Percentiles rank a stretch among this genome's conserved stretches.
phyloP scores from a whole-genome alignment of 1,140 invertebrate species.

The Leptopilina boulardi region DNA sequence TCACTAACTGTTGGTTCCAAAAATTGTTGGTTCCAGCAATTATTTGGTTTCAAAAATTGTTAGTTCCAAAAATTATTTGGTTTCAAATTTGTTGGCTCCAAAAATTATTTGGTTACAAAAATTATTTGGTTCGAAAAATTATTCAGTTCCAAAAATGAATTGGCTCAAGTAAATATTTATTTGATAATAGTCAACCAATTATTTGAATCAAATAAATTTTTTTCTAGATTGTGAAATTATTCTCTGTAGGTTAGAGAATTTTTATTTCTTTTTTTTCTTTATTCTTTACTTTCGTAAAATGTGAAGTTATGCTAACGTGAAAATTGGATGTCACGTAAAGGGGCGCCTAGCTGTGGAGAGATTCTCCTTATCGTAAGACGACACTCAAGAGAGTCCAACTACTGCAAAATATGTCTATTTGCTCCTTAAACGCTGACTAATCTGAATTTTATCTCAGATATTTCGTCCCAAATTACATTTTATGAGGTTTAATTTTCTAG shows the following conservation, averaged over 20 bases:
- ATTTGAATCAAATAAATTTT: too few species aligned
- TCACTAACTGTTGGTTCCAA: too few species aligned
- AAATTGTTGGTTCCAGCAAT: too few species aligned
- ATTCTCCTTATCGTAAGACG: conserved; percentile 27
- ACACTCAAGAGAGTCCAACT: conserved; percentile 5
- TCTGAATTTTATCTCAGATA: conserved; percentile 21
- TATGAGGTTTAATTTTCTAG: neutral
- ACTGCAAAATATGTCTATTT: conserved; percentile 33
- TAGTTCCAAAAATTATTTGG: too few species aligned
- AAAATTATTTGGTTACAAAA: too few species aligned
- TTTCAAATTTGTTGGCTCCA: too few species aligned
- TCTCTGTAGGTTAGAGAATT: neutral
- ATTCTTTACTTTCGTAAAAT: neutral
- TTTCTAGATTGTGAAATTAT: neutral
- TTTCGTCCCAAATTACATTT: neutral
- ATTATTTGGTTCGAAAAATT: too few species aligned
- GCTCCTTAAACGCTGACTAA: conserved; percentile 23
- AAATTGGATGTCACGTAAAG: conserved; percentile 19
- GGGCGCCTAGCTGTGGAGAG: conserved; percentile 2
- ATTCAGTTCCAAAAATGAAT: too few species aligned
- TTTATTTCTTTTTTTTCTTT: neutral
- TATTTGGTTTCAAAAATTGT: too few species aligned
- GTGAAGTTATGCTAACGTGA: conserved; percentile 3
- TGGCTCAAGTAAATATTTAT: too few species aligned
- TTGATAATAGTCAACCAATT: too few species aligned